Percentiles rank a stretch among this genome's conserved stretches.
These are phyloP conservation scores for Ennomos fuscantarius DNA, from an alignment of 2,888 invertebrate genomes.

Conservation along the genomic window DNA sequence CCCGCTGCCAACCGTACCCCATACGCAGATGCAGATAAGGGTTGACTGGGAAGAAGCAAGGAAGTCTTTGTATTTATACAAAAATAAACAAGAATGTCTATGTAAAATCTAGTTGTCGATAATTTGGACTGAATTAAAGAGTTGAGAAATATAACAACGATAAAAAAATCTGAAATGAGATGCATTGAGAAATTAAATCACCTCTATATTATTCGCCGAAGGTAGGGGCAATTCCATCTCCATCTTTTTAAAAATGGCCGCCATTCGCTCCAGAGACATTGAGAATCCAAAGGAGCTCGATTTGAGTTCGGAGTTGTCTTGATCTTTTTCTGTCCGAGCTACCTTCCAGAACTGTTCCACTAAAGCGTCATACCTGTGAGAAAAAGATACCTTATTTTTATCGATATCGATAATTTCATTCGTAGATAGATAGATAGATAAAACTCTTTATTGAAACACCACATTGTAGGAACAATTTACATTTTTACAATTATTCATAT, in stretches of 20 bases:
- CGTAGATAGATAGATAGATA: too few relatives aligned
- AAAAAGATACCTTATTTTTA: too few relatives aligned
- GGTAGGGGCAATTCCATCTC: slow-evolving; percentile 85
- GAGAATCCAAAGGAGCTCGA: slow-evolving; percentile 91
- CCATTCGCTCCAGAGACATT: slow-evolving; percentile 92
- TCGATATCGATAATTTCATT: too few relatives aligned
- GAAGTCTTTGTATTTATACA: not conserved
- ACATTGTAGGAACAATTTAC: too few relatives aligned
- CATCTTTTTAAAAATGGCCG: slow-evolving; percentile 86
- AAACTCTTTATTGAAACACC: too few relatives aligned
- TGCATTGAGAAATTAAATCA: slow-evolving; percentile 34
- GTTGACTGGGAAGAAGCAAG: slow-evolving; percentile 47
- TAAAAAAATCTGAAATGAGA: too few relatives aligned
- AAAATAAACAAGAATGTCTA: too few relatives aligned
- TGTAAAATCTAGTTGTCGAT: too few relatives aligned
- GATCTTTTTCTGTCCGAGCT: slow-evolving; percentile 63
- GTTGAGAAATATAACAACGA: too few relatives aligned
- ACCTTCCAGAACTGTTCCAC: slow-evolving; percentile 88
- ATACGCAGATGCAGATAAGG: slow-evolving; percentile 63
- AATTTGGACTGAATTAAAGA: too few relatives aligned
- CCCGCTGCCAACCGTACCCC: slow-evolving; percentile 57
- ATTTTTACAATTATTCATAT: too few relatives aligned
- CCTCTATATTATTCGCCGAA: slow-evolving; percentile 76
- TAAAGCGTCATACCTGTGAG: slow-evolving; percentile 90
- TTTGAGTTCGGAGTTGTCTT: slow-evolving; percentile 56